Base-by-base conservation (phyloP, 2,113 vertebrate genomes). In the Rutilus rutilus region DNA sequence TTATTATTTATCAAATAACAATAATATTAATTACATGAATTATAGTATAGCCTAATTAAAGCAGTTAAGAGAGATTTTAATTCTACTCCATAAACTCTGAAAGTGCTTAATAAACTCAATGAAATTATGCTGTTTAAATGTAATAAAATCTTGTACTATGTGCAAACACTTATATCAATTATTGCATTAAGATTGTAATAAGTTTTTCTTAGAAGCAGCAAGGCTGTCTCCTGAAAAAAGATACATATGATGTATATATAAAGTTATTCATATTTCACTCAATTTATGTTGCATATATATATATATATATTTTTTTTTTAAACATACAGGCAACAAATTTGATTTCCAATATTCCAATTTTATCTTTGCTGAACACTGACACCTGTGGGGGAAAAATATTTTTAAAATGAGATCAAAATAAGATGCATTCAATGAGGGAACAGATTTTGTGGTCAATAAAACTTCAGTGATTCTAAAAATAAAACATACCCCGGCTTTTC, bases 1-100 rank as follows among this genome's bases (percentile, higher is more conserved):
- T 42, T 42, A 42, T 42, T 42, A 42, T 42, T 42, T 42, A 42
- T 33, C 33, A 52, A 78, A 57, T 21, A 9, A 23, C 6, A 52
- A 17, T 27, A 52, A 78, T 78, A 27, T 50, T 75, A 77, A 54
- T 21, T 14, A 12, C 11, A 59, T 54, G 1, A 21, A 27, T 50
- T 76, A 36, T 78, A 27, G 25, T 76, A 78, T 57, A 36, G 36
- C 36, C 36, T 36, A 78, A 78, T 78, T 78, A 78, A 36, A 57
- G 27, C 5, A 57, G 15, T 33, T 54, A 23, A 57, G 45, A 74
- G 39, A 45, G 42, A 47, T n/a, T 75, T 45, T 45, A 75, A 47
- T n/a, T 47, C 23, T 52, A 52, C 50, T 17, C 4, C 15, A 52
- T 9, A 50, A 75, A 50, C 73, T 75, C 73, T 75, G 12, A 75